A percentile compares a stretch with the other conserved stretches of the same genome.
These are phyloP conservation scores for Oligia strigilis DNA, from an alignment of 2,888 invertebrate species.

Conservation along the genomic window DNA sequence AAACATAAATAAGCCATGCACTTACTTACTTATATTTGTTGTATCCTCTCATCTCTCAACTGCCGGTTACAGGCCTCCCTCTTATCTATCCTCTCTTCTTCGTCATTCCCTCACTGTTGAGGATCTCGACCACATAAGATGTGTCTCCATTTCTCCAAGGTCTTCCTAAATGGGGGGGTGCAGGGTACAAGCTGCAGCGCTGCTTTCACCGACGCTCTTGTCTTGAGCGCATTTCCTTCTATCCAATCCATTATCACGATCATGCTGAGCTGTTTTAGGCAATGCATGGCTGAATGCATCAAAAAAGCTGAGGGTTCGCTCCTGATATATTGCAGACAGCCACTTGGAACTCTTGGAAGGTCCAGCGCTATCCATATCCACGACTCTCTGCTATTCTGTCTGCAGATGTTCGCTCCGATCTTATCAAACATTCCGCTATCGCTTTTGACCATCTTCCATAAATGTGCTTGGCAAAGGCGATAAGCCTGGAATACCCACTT, in stretches of 20 bases:
- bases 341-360: not conserved
- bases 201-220: not conserved
- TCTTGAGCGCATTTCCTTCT: not conserved
- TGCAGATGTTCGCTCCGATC: not conserved
- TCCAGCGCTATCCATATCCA: not conserved
- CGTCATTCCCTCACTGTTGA: not conserved
- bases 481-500: not conserved
- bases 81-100: not conserved
- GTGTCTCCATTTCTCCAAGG: not conserved
- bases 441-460: not conserved
- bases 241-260: not conserved
- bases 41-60: not conserved
- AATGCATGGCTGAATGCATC: not conserved
- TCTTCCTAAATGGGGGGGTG: not conserved
- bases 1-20: not conserved
- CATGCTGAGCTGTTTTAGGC: not conserved
- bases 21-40: not conserved
- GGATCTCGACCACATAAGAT: not conserved
- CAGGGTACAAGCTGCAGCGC: not conserved
- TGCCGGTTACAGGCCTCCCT: not conserved
- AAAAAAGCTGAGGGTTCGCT: not conserved
- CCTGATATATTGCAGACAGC: not conserved
- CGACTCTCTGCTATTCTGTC: not conserved
- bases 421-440: not conserved
- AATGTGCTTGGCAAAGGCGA: not conserved